Conservation (phyloP, 2,113 vertebrate species). For the Marmota flaviventris region DNA sequence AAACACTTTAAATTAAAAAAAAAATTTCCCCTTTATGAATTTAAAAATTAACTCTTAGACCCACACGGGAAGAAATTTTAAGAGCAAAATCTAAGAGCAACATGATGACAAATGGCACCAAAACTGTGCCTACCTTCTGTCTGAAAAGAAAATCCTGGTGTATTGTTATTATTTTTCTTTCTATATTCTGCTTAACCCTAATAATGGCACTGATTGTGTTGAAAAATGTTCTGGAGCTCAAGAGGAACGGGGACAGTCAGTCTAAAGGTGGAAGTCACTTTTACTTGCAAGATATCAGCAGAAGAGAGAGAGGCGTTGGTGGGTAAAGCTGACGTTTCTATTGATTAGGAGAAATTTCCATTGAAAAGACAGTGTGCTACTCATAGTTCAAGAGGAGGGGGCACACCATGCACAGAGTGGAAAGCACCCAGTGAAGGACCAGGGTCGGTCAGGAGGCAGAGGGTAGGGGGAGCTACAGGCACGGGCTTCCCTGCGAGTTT, state of each 20-base stretch:
- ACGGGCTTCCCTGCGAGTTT: neutral
- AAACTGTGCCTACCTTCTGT: neutral
- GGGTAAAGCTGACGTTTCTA: neutral
- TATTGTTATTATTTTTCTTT: neutral
- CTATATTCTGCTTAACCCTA: neutral
- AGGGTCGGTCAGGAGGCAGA: neutral
- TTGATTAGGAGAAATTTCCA: neutral
- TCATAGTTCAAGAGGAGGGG: neutral
- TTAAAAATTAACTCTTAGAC: constrained; percentile 37
- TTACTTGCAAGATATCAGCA: neutral
- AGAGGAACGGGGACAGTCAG: neutral
- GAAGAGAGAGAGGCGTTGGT: neutral
- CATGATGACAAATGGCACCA: neutral
- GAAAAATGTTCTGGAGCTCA: neutral
- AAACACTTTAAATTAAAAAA: neutral
- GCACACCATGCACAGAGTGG: neutral
- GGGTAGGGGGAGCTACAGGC: too few species aligned
- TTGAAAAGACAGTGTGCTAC: neutral
- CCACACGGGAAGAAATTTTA: constrained; percentile 21
- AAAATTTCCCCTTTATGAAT: neutral
- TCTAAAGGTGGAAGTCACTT: neutral
- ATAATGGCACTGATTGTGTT: neutral
- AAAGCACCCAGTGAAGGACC: too few species aligned
- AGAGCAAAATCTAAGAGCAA: neutral
- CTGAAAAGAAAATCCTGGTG: neutral